These are phyloP conservation scores for Anguilla anguilla DNA, from an alignment of 2,797 vertebrate genomes.

Conservation along the genomic window DNA sequence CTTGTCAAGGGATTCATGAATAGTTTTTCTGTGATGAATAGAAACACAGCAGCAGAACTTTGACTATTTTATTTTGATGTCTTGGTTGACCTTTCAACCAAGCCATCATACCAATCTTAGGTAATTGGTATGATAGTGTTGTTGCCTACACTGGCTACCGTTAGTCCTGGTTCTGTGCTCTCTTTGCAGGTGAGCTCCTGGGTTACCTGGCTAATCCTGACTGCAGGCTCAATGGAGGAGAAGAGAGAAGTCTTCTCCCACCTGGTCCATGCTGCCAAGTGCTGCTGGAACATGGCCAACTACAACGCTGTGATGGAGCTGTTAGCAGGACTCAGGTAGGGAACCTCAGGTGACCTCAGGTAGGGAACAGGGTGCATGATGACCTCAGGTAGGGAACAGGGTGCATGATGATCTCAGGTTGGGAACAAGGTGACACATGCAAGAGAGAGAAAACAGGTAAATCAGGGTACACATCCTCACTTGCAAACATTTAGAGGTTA, in stretches of 20 bases:
- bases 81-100: not conserved
- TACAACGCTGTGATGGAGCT: slow-evolving; percentile 99
- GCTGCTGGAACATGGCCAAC: slow-evolving; percentile 99
- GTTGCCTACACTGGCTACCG: no score
- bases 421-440: no score
- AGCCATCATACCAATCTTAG: not conserved
- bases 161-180: not conserved
- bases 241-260: slow-evolving; percentile 97
- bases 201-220: slow-evolving; percentile 98
- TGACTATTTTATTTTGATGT: not conserved
- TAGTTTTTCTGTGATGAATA: not conserved
- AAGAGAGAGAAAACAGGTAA: no score
- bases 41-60: not conserved
- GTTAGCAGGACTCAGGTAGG: slow-evolving; percentile 93
- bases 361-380: no score
- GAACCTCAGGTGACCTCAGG: not conserved
- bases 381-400: no score
- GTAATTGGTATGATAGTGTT: not conserved
- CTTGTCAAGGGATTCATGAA: not conserved
- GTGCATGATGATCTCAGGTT: no score
- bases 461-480: no score
- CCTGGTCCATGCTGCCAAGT: slow-evolving; percentile 93
- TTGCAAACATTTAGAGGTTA: no score
- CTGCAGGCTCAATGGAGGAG: slow-evolving; percentile 97
- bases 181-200: slow-evolving; percentile 89